Conservation (phyloP, 1,140 invertebrate genomes). For the Asobara japonica region DNA sequence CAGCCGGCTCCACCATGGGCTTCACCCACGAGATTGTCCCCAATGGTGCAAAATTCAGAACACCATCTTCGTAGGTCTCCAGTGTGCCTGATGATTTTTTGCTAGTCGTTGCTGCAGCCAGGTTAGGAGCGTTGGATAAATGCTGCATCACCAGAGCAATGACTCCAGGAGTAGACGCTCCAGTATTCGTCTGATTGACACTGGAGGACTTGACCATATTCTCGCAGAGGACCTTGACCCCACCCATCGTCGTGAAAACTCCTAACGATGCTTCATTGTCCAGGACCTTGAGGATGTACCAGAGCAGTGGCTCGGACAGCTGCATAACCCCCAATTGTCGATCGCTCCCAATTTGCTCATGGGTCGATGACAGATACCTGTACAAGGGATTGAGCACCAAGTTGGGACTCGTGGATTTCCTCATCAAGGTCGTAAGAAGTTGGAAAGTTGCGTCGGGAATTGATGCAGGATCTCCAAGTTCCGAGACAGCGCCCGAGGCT, state of each 20-base stretch:
- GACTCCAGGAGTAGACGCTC: conserved; percentile 53
- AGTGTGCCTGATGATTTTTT: conserved; percentile 70
- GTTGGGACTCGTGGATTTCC: conserved; percentile 76
- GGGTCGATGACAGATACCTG: conserved; percentile 74
- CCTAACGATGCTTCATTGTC: conserved; percentile 74
- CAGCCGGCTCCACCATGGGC: conserved; percentile 86
- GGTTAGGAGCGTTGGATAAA: conserved; percentile 66
- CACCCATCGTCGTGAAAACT: conserved; percentile 73
- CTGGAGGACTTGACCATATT: conserved; percentile 70
- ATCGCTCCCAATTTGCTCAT: conserved; percentile 48
- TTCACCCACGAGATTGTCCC: conserved; percentile 83
- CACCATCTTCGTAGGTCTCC: conserved; percentile 70
- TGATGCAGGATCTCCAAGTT: conserved; percentile 72
- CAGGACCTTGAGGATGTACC: conserved; percentile 78
- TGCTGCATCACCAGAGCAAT: conserved; percentile 75
- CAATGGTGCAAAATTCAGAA: conserved; percentile 90
- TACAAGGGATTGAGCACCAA: conserved; percentile 80
- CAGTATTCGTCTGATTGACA: conserved; percentile 47
- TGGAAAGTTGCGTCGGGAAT: conserved; percentile 87
- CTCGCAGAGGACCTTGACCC: conserved; percentile 70
- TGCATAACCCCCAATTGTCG: conserved; percentile 64
- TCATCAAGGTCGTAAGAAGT: conserved; percentile 77
- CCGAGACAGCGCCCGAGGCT: conserved; percentile 50
- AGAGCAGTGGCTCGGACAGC: conserved; percentile 79
- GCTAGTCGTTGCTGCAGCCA: conserved; percentile 66